Evolutionary conservation across 1,140 invertebrate species (phyloP).

Genomic region (Leptinotarsa lineolata): DNA sequence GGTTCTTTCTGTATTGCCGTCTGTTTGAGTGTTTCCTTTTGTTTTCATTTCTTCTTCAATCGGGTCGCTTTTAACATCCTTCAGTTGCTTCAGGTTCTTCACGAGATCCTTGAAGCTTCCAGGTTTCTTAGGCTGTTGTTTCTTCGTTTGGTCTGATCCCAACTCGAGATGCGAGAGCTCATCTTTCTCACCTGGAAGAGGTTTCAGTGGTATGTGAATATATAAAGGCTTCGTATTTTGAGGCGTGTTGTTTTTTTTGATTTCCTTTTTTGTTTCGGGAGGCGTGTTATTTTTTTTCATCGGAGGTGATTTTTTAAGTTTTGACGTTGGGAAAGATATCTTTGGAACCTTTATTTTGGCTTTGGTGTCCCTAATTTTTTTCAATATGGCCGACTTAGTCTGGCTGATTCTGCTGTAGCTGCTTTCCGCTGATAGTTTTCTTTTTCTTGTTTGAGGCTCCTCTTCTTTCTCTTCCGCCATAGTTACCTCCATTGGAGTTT

Average conservation of each 20-base stretch:
- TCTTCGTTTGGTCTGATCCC: conserved; percentile 22
- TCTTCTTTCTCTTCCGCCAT: conserved; percentile 3
- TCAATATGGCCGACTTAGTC: conserved; percentile 46
- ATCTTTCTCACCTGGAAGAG: conserved; percentile 44
- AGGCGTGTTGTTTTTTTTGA: conserved; percentile 17
- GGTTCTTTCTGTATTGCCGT: background rate
- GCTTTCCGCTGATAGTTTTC: conserved; percentile 51
- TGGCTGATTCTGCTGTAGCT: conserved; percentile 51
- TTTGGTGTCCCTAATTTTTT: conserved; percentile 48
- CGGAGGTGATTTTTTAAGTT: conserved; percentile 24
- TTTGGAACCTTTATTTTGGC: conserved; percentile 51
- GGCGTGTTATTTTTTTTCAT: conserved; percentile 25
- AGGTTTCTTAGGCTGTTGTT: background rate
- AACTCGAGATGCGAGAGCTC: conserved; percentile 19
- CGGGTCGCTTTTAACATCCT: conserved; percentile 25
- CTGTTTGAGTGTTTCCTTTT: conserved; percentile 11
- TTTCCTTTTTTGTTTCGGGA: conserved; percentile 24
- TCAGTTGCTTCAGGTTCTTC: conserved; percentile 23
- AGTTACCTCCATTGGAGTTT: background rate
- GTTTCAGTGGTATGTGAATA: conserved; percentile 55
- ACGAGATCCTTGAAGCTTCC: conserved; percentile 19
- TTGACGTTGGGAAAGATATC: conserved; percentile 42
- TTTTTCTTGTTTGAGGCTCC: conserved; percentile 40
- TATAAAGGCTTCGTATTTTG: conserved; percentile 46
- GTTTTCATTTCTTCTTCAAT: conserved; percentile 17